phyloP scores from a whole-genome alignment of 2,888 invertebrate genomes.

The Noctua comes region DNA sequence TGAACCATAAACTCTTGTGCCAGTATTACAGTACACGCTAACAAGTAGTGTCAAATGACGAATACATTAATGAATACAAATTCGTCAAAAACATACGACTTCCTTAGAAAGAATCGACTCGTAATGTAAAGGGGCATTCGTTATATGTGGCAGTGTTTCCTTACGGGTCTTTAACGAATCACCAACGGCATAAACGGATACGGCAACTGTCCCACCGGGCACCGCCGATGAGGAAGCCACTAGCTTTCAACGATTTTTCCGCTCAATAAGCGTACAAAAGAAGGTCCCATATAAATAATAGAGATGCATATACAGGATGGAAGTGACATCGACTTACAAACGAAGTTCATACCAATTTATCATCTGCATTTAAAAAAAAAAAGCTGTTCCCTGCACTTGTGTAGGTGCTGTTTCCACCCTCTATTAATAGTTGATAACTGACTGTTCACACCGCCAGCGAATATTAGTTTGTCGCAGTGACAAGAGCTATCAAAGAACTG shows the following conservation, averaged over 20 bases:
- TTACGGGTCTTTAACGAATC: neutral
- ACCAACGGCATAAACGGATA: neutral
- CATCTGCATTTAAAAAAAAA: neutral
- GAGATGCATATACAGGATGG: neutral
- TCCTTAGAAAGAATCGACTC: neutral
- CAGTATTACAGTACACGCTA: neutral
- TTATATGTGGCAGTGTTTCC: neutral
- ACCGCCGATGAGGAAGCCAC: neutral
- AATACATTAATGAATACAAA: neutral
- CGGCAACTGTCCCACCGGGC: neutral
- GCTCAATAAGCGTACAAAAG: neutral
- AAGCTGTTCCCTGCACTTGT: neutral
- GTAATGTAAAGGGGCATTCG: no score
- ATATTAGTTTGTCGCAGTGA: neutral
- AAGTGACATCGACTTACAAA: no score
- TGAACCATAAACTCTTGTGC: neutral
- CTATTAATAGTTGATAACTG: neutral
- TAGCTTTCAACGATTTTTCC: neutral
- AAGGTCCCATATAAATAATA: neutral
- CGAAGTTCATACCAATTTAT: no score
- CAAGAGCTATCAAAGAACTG: neutral
- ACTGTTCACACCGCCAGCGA: neutral
- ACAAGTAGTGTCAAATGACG: neutral
- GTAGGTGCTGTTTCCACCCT: neutral
- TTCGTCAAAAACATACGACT: neutral